Percentiles rank a stretch among this genome's conserved stretches.
These are phyloP conservation scores for Baronia brevicornis DNA, from an alignment of 2,888 invertebrate genomes.

Conservation along the genomic window DNA sequence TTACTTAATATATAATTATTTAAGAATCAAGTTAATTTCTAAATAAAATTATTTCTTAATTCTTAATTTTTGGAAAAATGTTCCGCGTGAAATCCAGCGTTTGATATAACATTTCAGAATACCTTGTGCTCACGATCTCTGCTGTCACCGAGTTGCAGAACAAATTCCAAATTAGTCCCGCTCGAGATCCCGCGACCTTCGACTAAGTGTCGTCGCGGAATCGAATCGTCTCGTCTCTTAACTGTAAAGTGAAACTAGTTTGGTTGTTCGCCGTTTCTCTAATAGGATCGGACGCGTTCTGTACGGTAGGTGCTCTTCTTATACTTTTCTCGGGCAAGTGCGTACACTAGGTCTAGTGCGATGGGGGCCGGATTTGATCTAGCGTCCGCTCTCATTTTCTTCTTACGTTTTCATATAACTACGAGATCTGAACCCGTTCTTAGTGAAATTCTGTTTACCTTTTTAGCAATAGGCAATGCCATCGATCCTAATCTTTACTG, in stretches of 20 bases:
- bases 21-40: too few species aligned
- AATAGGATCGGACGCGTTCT: constrained; percentile 56
- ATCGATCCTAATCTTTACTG: too few species aligned
- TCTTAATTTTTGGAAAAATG: too few species aligned
- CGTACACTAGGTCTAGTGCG: constrained; percentile 25
- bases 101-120: constrained; percentile 4
- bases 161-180: constrained; percentile 52
- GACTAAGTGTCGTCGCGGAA: constrained; percentile 55
- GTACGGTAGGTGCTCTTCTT: constrained; percentile 38
- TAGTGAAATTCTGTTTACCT: too few species aligned
- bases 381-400: constrained; percentile 30
- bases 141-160: constrained; percentile 33
- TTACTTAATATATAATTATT: too few species aligned
- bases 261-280: constrained; percentile 50
- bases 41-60: too few species aligned
- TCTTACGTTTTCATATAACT: constrained; percentile 15
- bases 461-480: too few species aligned
- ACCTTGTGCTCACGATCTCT: constrained; percentile 6
- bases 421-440: too few species aligned
- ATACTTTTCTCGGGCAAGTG: constrained; percentile 43
- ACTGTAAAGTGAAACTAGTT: constrained; percentile 66
- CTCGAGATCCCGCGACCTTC: constrained; percentile 61
- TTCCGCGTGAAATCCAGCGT: too few species aligned
- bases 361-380: constrained; percentile 26
- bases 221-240: constrained; percentile 48